Evolutionary conservation across 1,140 invertebrate genomes (phyloP).

Genomic region (Aethina tumida): DNA sequence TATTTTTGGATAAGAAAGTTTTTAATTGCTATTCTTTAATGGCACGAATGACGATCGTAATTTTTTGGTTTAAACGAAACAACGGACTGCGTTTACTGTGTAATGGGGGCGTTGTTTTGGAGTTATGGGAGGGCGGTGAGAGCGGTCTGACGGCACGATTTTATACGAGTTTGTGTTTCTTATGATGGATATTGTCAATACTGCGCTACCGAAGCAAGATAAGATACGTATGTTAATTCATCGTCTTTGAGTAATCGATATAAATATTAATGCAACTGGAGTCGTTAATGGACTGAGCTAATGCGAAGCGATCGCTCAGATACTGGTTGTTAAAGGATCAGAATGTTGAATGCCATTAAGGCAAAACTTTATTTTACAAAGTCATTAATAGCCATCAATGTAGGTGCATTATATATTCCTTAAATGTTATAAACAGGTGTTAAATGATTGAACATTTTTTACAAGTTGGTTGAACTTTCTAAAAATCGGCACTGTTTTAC

Average conservation of each 20-base stretch:
- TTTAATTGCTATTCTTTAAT: no score
- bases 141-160: slow-evolving; percentile 1
- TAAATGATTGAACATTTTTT: no score
- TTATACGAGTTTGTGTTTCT: slow-evolving; percentile 3
- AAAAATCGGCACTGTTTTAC: no score
- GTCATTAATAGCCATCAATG: no score
- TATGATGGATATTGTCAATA: slow-evolving; percentile 14
- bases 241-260: slow-evolving; percentile 11
- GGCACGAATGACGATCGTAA: no score
- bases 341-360: slow-evolving; percentile 8
- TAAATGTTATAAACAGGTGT: no score
- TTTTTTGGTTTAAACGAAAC: no score
- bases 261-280: slow-evolving; percentile 14
- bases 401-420: no score
- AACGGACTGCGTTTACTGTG: no score
- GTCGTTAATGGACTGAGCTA: slow-evolving; percentile 12
- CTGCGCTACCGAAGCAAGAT: slow-evolving; percentile 9
- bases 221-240: slow-evolving; percentile 13
- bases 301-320: slow-evolving; percentile 11
- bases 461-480: no score
- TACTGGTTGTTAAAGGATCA: slow-evolving; percentile 3
- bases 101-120: not conserved
- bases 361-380: no score
- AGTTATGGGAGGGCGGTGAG: not conserved
- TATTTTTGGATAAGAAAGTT: no score